phyloP scores from a whole-genome alignment of 2,888 invertebrate genomes.

The Gymnocheta viridis region DNA sequence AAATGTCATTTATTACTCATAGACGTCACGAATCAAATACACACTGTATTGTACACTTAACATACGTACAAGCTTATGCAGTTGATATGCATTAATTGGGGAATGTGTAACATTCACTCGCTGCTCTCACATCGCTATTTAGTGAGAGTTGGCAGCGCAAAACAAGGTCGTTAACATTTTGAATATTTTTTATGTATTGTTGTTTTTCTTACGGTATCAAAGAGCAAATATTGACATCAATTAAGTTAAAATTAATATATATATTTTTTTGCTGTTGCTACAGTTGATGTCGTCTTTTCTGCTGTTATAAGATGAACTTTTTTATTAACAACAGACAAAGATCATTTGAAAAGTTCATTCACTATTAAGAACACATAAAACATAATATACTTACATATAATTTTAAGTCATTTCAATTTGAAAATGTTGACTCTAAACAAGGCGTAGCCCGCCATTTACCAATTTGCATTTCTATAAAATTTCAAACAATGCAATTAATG shows the following conservation, averaged over 20 bases:
- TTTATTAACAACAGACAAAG: conserved; percentile 16
- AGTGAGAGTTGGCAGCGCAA: conserved; percentile 49
- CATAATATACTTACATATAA: background rate
- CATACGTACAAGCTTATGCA: background rate
- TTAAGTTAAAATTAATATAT: conserved; percentile 45
- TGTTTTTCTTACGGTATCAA: conserved; percentile 1
- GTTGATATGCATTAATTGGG: conserved; percentile 43
- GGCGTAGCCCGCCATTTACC: conserved; percentile 46
- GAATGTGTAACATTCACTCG: conserved; percentile 48
- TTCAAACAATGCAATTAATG: conserved; percentile 52
- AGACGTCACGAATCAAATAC: conserved; percentile 55
- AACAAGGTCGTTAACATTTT: conserved; percentile 59
- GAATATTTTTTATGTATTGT: conserved; percentile 11
- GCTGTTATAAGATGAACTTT: conserved; percentile 1
- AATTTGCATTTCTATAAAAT: conserved; percentile 49
- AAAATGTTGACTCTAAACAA: conserved; percentile 17
- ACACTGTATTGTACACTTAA: conserved; percentile 26
- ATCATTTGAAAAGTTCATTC: conserved; percentile 53
- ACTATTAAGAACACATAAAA: conserved; percentile 24
- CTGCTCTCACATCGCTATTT: background rate
- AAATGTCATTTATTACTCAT: conserved; percentile 66
- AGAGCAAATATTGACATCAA: conserved; percentile 60
- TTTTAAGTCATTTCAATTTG: conserved; percentile 27
- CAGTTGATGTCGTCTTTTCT: conserved; percentile 14
- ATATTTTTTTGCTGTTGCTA: background rate